These are phyloP conservation scores for Seira sanloemensis DNA, from an alignment of 2,888 invertebrate species.

Conservation along the genomic window DNA sequence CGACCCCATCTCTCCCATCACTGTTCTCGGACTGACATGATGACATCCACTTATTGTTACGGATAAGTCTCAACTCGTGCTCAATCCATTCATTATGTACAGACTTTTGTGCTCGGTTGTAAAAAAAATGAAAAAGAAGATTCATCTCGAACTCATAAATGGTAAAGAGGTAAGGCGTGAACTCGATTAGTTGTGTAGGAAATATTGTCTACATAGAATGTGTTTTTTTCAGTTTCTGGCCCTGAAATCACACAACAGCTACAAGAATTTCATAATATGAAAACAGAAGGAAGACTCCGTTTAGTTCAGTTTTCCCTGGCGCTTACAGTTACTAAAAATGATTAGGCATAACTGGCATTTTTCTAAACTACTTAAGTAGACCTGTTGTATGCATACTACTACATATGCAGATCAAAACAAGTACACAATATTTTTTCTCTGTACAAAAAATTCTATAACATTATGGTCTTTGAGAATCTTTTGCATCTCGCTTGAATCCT, in stretches of 20 bases:
- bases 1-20: neutral
- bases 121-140: neutral
- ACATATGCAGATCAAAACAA: conserved; percentile 17
- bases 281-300: neutral
- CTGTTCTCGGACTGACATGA: conserved; percentile 7
- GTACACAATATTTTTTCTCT: no score
- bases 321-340: neutral
- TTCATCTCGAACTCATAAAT: neutral
- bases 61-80: conserved; percentile 5
- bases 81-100: no score
- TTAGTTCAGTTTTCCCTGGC: neutral
- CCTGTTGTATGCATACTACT: neutral
- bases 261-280: no score
- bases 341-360: conserved; percentile 5
- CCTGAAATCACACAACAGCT: no score
- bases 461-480: no score
- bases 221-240: no score
- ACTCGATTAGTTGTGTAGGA: no score
- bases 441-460: no score
- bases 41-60: neutral
- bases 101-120: neutral
- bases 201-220: no score
- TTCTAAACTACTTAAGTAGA: conserved; percentile 8
- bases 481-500: conserved; percentile 32
- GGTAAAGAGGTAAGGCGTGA: conserved; percentile 2